Base-by-base conservation (phyloP, 2,113 vertebrate genomes). In the Pycnonotus jocosus region DNA sequence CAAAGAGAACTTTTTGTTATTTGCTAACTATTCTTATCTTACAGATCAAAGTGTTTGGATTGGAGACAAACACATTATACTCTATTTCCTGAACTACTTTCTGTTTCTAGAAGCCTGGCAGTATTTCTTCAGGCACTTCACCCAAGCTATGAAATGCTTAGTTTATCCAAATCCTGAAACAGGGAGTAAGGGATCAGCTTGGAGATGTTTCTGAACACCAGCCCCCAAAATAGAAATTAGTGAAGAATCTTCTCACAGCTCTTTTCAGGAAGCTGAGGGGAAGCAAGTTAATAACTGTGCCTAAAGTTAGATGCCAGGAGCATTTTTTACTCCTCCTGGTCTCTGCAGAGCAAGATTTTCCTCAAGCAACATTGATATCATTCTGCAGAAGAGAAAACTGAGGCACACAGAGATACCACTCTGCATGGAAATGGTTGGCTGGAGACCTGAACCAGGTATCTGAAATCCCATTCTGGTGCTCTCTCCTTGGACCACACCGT, bases 1-100 rank as follows among this genome's bases (percentile, higher is more conserved):
- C 56, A 77, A 71, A 74, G 56, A 70, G 42, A 69, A 62, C 31
- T 11, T 80, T 51, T 73, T 21, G 27, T 90, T 61, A 76, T 48
- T 90, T 83, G 27, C 37, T 70, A 83, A 28, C 24, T 58, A 25
- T 76, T 88, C 74, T 86, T 95, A 68, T 80, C 56, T 93, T 60
- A 56, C 44, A 88, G 92, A 95, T 93, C 78, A 93, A 95, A 93
- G 92, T 45, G 57, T 68, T 83, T 81, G 68, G 60, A 61, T 40
- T 0, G 1, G 31, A 78, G 68, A 48, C 47, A 92, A 96, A 73
- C 45, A 70, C 6, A n/a, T 44, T 48, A n/a, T 8, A 15, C 58
- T 60, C 22, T 45, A 40, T 74, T 94, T 93, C 54, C 58, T 7
- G 3, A 56, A 54, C 45, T 73, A 6, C 42, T 58, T 61, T 88